These are phyloP conservation scores for Brenthis hecate DNA, from an alignment of 2,888 invertebrate genomes.

Conservation along the genomic window DNA sequence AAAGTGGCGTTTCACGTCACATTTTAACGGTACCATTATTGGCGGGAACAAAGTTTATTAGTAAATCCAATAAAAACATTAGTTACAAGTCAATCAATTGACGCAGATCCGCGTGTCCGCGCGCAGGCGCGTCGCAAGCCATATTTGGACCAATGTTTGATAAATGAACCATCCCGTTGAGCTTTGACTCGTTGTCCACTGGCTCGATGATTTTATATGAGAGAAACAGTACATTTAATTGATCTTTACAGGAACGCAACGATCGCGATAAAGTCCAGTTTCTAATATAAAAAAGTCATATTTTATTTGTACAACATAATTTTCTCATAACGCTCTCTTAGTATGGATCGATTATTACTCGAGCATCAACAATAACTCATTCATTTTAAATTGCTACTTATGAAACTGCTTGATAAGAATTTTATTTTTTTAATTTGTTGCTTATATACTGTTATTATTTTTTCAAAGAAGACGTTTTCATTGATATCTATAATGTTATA, in stretches of 20 bases:
- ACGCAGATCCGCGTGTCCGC: constrained; percentile 54
- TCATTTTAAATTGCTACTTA: constrained; percentile 28
- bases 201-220: constrained; percentile 20
- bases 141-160: constrained; percentile 59
- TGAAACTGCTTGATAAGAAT: constrained; percentile 26
- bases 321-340: constrained; percentile 33
- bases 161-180: constrained; percentile 42
- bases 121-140: constrained; percentile 61
- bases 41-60: constrained; percentile 51
- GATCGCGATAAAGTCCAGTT: constrained; percentile 29
- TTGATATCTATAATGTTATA: background rate
- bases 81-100: constrained; percentile 73
- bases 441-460: constrained; percentile 17
- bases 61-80: constrained; percentile 47
- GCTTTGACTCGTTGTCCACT: constrained; percentile 14
- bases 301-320: constrained; percentile 32
- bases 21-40: background rate
- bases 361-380: constrained; percentile 24
- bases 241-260: constrained; percentile 25
- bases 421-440: constrained; percentile 26
- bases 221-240: constrained; percentile 29
- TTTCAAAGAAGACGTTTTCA: background rate
- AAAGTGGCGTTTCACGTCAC: background rate
- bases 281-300: constrained; percentile 28
- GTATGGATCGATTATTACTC: constrained; percentile 27